These are phyloP conservation scores for Drosophila azteca DNA, from an alignment of 1,140 invertebrate species.

Conservation along the genomic window DNA sequence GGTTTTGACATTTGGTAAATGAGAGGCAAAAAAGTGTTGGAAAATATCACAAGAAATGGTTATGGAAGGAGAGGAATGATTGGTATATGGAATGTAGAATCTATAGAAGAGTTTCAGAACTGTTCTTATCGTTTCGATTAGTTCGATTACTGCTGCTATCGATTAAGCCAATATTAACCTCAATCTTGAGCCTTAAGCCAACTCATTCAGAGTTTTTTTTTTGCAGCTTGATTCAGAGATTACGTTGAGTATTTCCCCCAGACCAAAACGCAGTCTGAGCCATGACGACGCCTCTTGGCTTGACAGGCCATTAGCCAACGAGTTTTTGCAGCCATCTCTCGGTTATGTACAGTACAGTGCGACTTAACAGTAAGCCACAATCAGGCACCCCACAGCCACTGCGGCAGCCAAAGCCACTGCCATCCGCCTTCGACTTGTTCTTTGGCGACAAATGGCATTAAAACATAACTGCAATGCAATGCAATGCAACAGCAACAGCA, in stretches of 20 bases:
- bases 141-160: too few species aligned
- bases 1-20: slow-evolving; percentile 36
- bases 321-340: slow-evolving; percentile 38
- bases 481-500: too few species aligned
- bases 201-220: slow-evolving; percentile 31
- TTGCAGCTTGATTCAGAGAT: neutral
- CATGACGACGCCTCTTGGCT: slow-evolving; percentile 27
- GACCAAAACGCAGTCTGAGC: slow-evolving; percentile 11
- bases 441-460: slow-evolving; percentile 55
- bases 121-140: too few species aligned
- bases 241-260: slow-evolving; percentile 5
- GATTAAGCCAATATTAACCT: too few species aligned
- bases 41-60: neutral
- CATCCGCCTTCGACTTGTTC: slow-evolving; percentile 39
- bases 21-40: neutral
- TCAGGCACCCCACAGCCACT: slow-evolving; percentile 29
- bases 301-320: slow-evolving; percentile 62
- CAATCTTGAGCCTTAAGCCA: slow-evolving; percentile 15
- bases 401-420: neutral
- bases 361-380: slow-evolving; percentile 59
- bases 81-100: neutral
- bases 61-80: neutral
- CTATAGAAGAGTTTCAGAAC: too few species aligned
- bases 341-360: slow-evolving; percentile 21
- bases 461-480: slow-evolving; percentile 55